Percentiles rank a stretch among this genome's conserved stretches.
Conservation (phyloP, 2,797 vertebrate genomes). For the Microchirus variegatus region DNA sequence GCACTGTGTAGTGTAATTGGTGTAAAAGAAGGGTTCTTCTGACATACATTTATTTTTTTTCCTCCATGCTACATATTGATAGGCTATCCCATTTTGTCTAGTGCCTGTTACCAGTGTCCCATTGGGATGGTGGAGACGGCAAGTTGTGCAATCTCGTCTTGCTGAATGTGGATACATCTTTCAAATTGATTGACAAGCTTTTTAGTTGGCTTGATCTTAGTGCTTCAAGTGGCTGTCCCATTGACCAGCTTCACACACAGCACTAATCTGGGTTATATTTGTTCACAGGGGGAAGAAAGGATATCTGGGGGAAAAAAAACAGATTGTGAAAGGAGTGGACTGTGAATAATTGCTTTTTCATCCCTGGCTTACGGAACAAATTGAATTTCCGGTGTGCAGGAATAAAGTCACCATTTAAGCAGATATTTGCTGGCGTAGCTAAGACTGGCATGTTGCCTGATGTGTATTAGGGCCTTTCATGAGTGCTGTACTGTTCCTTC, state of each 20-base stretch:
- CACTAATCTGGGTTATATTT: conserved; percentile 77
- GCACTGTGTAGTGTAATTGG: conserved; percentile 69
- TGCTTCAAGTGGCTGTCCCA: conserved; percentile 44
- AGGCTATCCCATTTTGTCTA: conserved; percentile 75
- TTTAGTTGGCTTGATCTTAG: conserved; percentile 56
- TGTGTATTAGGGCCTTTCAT: conserved; percentile 50
- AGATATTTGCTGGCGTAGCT: conserved; percentile 72
- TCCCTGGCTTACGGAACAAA: conserved; percentile 82
- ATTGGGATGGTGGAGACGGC: conserved; percentile 28
- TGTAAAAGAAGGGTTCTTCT: conserved; percentile 68
- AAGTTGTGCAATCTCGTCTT: conserved; percentile 16
- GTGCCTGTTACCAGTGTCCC: conserved; percentile 58
- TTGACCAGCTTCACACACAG: conserved; percentile 52
- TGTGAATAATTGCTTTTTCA: conserved; percentile 86
- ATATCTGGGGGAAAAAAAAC: conserved; percentile 73
- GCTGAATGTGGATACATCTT: conserved; percentile 46
- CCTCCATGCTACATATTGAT: conserved; percentile 58
- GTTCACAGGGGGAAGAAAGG: conserved; percentile 51
- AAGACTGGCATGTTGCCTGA: conserved; percentile 56
- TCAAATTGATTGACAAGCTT: conserved; percentile 69
- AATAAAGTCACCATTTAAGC: conserved; percentile 78
- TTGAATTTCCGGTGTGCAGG: conserved; percentile 80
- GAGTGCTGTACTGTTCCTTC: conserved; percentile 48
- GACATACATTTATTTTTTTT: conserved; percentile 53
- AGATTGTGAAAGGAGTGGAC: conserved; percentile 78